Evolutionary conservation across 2,797 vertebrate species (phyloP), one percentile per base, ranked within the genome.

Genomic region (Eidolon dupreanum): DNA sequence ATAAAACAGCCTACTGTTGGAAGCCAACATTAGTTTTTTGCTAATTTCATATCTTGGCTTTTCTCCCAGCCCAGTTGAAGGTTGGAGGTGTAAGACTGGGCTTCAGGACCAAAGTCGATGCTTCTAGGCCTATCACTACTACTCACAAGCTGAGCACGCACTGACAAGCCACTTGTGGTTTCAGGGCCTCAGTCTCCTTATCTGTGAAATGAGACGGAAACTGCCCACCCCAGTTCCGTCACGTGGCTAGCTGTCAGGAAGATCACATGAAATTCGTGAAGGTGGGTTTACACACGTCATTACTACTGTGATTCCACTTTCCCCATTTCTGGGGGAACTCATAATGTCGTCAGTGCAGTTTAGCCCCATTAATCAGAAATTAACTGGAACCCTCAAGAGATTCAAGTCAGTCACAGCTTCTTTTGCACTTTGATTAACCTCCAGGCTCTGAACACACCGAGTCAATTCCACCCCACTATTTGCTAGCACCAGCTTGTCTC

Each of bases 381-480:
- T 97, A 97, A 96, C 94, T 82, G 94, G 94, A 97, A 96, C 86
- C 91, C 73, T 92, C 20, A 28, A 90, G 63, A 96, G 88, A 96
- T 97, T 95, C 97, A 96, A 90, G 97, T 88, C 81, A 92, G 96
- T 97, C 91, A 96, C 93, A 97, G 95, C 84, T 90, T 96, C 94
- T 55, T 66, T 68, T 11, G 97, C 86, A 96, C 95, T 96, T 92
- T 61, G 77, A 87, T 79, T 98, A 97, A 98, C 97, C 97, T 97
- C 95, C 95, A 85, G 66, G 57, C 78, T 96, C 97, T 88, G 92
- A 87, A 94, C 95, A 97, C 85, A 95, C 43, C 65, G 51, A 81
- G 95, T 97, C 85, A 16, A 55, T 93, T 85, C 66, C 51, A 7
- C 74, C 51, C 15, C 31, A 22, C 89, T 95, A 95, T 96, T 70